These are phyloP conservation scores for Smittia sp. DNA, from an alignment of 2,888 invertebrate species.

Conservation along the genomic window DNA sequence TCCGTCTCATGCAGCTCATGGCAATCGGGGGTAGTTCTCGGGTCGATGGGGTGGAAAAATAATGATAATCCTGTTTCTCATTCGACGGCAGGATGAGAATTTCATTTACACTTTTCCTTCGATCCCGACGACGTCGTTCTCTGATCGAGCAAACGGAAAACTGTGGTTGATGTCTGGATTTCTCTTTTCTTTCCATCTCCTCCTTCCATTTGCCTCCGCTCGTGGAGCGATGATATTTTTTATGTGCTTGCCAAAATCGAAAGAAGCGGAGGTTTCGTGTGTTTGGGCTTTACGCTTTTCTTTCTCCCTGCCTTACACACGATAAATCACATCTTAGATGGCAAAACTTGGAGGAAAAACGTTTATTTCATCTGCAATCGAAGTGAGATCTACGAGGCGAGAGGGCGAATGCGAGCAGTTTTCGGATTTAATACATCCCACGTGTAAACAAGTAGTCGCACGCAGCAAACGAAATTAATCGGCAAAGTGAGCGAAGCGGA, in stretches of 20 bases:
- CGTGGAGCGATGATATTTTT: constrained; percentile 6
- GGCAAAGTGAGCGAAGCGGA: background rate
- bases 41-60: constrained; percentile 33
- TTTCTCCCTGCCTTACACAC: background rate
- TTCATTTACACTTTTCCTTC: constrained; percentile 35
- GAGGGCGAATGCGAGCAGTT: background rate
- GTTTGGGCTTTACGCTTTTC: background rate
- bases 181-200: background rate
- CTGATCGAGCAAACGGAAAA: background rate
- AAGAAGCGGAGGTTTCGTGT: background rate
- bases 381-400: background rate
- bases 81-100: background rate
- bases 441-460: constrained; percentile 36
- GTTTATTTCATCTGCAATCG: background rate
- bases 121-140: background rate
- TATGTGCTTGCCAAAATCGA: background rate
- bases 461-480: constrained; percentile 30
- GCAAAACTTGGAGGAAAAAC: background rate
- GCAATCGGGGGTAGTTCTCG: background rate
- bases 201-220: background rate
- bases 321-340: constrained; percentile 3
- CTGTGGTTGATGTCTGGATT: constrained; percentile 28
- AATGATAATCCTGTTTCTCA: constrained; percentile 32
- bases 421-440: constrained; percentile 34
- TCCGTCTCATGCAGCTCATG: constrained; percentile 16